phyloP scores from a whole-genome alignment of 2,888 invertebrate species.

The Galeruca laticollis region DNA sequence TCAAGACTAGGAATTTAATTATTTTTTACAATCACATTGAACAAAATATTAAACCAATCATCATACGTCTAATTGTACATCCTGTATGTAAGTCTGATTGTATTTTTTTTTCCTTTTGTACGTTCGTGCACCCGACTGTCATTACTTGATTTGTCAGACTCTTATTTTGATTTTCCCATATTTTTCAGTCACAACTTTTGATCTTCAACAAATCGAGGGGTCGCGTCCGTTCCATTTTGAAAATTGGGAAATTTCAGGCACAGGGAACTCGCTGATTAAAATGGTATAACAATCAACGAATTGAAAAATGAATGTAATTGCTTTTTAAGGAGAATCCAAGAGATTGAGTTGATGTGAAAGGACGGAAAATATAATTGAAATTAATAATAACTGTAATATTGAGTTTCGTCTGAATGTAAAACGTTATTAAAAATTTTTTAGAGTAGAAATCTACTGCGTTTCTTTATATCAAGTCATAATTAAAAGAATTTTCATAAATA shows the following conservation, averaged over 20 bases:
- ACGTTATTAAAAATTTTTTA: background rate
- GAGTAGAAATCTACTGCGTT: too few species aligned
- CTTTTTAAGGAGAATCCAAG: conserved; percentile 5
- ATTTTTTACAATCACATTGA: too few species aligned
- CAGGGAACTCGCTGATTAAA: conserved; percentile 8
- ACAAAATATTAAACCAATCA: too few species aligned
- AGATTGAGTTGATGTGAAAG: too few species aligned
- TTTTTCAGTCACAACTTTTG: conserved; percentile 25
- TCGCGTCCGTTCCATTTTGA: conserved; percentile 7
- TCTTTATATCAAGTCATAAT: too few species aligned
- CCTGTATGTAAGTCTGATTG: too few species aligned
- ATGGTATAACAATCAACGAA: conserved; percentile 11
- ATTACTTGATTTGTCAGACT: conserved; percentile 54
- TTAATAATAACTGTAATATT: background rate
- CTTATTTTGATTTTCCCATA: conserved; percentile 43
- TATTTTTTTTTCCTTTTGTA: too few species aligned
- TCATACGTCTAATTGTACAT: too few species aligned
- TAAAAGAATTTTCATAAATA: too few species aligned
- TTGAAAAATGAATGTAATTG: conserved; percentile 14
- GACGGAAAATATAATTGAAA: background rate
- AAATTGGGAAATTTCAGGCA: conserved; percentile 13
- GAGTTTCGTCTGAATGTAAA: background rate
- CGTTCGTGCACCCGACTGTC: conserved; percentile 48
- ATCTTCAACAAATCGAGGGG: conserved; percentile 13
- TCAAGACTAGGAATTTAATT: too few species aligned